Evolutionary conservation across 2,113 vertebrate species (phyloP).

Genomic region (Cottus gobio): DNA sequence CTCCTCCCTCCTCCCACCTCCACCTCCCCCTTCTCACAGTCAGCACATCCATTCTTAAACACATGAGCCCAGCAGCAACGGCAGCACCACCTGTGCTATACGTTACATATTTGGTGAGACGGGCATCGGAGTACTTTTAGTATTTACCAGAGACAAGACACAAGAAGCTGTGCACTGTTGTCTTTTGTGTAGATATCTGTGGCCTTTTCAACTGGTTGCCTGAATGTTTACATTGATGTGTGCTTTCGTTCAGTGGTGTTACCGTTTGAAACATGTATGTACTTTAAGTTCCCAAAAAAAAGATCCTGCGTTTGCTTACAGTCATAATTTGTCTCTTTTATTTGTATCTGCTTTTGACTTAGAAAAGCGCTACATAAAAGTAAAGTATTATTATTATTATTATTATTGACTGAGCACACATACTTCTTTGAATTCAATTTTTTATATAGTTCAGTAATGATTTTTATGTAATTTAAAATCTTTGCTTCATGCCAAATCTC

Average conservation of each 20-base stretch:
- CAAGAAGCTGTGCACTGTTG: not conserved
- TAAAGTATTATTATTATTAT: too few species aligned
- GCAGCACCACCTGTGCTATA: slow-evolving; percentile 52
- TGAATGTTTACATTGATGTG: not conserved
- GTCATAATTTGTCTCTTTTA: not conserved
- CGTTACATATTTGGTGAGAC: slow-evolving; percentile 30
- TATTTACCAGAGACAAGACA: not conserved
- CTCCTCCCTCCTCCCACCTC: slow-evolving; percentile 23
- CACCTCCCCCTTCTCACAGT: slow-evolving; percentile 50
- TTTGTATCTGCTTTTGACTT: too few species aligned
- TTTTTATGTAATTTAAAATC: not conserved
- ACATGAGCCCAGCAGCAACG: slow-evolving; percentile 56
- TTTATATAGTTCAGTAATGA: not conserved
- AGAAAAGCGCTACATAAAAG: too few species aligned
- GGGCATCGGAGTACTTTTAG: not conserved
- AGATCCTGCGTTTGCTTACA: not conserved
- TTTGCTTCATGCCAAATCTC: not conserved
- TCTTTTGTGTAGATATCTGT: not conserved
- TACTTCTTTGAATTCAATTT: not conserved
- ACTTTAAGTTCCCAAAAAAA: not conserved
- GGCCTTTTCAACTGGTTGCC: not conserved
- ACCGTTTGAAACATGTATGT: not conserved
- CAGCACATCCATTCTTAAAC: slow-evolving; percentile 76
- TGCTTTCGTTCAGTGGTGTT: not conserved
- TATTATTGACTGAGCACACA: not conserved